Base-by-base conservation (phyloP, 2,797 vertebrate genomes). In the Diglossa cyanea region DNA sequence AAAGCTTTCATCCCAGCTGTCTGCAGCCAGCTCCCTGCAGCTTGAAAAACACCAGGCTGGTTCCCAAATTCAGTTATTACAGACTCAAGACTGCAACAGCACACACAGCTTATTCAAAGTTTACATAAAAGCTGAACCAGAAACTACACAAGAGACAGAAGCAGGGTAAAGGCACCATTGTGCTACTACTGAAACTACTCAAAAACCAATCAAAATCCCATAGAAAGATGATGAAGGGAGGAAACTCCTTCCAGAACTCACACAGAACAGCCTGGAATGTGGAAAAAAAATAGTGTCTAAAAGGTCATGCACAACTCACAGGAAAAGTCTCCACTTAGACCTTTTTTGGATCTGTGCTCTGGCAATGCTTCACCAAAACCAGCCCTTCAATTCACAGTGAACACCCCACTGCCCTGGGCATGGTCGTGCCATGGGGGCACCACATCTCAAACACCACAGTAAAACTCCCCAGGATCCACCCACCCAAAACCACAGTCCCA, bases 101-200 rank as follows among this genome's bases (percentile, higher is more conserved):
- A 65, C 51, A 62, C 35, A 65, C 12, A 53, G 63, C 83, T 88
- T 85, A 86, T 87, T 83, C 82, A 42, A 77, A 85, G 57, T 70
- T 86, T 88, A 78, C 39, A 79, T 53, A 77, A 85, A 95, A 90
- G 76, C 54, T 60, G 85, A 61, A 76, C 21, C 25, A 93, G 82
- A 80, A 93, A 57, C 37, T 76, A 58, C 54, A 82, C 44, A 88
- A 84, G 62, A 79, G 77, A 42, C 45, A 80, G 57, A 58, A 47
- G 47, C 4, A 68, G 40, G 65, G 40, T 37, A 73, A 78, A 84
- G 66, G 60, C 45, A 76, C 8, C 0, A 1, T 12, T 84, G 57
- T 31, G 54, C 47, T 68, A 70, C 66, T 45, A 62, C 47, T 84
- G 54, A 72, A 35, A 68, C 25, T 67, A 58, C 35, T 40, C 51